phyloP scores from a whole-genome alignment of 2,797 vertebrate genomes.

The Tiaroga cobitis region DNA sequence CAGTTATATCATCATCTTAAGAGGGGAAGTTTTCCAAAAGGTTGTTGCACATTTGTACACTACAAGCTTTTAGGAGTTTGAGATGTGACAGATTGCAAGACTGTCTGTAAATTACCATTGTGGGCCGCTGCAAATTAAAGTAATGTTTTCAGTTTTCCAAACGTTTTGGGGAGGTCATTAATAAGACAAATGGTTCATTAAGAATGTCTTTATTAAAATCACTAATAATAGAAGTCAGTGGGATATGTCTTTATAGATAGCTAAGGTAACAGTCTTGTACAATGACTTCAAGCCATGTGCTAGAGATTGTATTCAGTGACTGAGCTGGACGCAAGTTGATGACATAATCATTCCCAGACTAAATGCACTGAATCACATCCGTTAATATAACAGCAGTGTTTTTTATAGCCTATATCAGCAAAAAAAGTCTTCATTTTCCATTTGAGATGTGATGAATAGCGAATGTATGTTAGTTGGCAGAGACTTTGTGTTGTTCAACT shows the following conservation, averaged over 20 bases:
- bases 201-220: not conserved
- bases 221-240: not conserved
- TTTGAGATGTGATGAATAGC: not conserved
- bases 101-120: not conserved
- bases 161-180: not conserved
- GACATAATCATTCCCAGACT: constrained; percentile 17
- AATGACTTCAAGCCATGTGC: constrained; percentile 5
- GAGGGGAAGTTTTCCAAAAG: constrained; percentile 2
- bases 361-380: constrained; percentile 9
- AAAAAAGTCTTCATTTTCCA: not conserved
- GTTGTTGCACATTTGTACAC: not conserved
- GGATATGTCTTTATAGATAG: not conserved
- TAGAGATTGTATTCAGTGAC: not conserved
- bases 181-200: not conserved
- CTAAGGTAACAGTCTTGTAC: not conserved
- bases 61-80: constrained; percentile 9
- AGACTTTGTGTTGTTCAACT: not conserved
- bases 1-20: constrained; percentile 17
- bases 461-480: not conserved
- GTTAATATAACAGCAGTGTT: not conserved
- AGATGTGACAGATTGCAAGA: not conserved
- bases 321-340: not conserved
- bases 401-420: not conserved
- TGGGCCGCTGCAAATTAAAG: not conserved
- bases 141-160: not conserved